Conservation (phyloP, 2,113 vertebrate species). For the Myotis brandtii region DNA sequence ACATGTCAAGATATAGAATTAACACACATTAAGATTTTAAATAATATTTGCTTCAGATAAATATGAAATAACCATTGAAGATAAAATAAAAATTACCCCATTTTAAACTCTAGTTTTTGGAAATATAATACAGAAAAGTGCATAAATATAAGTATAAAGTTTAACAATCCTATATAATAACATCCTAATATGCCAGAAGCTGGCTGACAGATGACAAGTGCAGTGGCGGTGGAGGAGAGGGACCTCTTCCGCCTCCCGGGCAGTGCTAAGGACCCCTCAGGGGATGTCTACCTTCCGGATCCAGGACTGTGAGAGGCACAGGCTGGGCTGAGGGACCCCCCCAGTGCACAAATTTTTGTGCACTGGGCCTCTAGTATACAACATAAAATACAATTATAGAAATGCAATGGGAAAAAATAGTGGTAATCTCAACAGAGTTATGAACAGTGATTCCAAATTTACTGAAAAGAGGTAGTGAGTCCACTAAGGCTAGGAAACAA, state of each 20-base stretch:
- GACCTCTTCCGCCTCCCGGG: too few relatives aligned
- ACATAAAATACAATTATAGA: constrained; percentile 24
- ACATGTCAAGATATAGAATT: neutral
- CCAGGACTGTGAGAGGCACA: too few relatives aligned
- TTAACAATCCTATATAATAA: neutral
- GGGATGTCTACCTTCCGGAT: too few relatives aligned
- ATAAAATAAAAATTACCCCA: neutral
- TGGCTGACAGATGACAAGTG: too few relatives aligned
- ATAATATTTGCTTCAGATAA: neutral
- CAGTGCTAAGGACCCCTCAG: too few relatives aligned
- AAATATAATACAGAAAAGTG: neutral
- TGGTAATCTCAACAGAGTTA: neutral
- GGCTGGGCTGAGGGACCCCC: too few relatives aligned
- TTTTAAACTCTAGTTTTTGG: neutral
- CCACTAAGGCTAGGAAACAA: neutral
- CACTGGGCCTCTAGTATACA: neutral
- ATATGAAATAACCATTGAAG: neutral
- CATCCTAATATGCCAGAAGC: too few relatives aligned
- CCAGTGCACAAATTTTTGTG: too few relatives aligned
- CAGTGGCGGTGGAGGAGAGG: too few relatives aligned
- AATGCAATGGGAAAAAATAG: neutral
- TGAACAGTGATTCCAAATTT: neutral
- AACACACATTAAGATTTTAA: neutral
- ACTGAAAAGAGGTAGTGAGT: neutral
- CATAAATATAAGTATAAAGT: neutral